Conservation (phyloP, 2,113 vertebrate genomes). For the Enhydra lutris region DNA sequence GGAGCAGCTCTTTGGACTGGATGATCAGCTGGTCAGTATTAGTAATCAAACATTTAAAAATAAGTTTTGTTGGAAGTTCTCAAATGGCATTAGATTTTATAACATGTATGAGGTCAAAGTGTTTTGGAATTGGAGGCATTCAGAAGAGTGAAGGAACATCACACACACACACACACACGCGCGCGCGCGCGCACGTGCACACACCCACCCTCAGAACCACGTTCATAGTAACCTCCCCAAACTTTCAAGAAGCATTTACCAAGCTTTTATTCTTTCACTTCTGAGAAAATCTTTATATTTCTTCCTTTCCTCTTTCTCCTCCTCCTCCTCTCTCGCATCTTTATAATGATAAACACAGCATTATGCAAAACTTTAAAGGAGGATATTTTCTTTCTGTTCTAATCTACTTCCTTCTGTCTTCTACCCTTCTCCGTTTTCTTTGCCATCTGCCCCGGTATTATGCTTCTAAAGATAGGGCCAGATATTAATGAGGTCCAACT, state of each 20-base stretch:
- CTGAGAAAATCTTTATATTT: not conserved
- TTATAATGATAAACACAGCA: not conserved
- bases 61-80: not conserved
- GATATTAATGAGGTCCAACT: not conserved
- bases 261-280: not conserved
- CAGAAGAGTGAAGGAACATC: not conserved
- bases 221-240: not conserved
- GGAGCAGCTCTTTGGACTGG: slow-evolving; percentile 77
- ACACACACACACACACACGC: not conserved
- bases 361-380: not conserved
- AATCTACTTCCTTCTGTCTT: not conserved
- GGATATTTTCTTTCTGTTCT: not conserved
- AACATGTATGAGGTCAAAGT: not conserved
- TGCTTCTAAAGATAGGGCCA: not conserved
- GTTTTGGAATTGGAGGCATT: not conserved
- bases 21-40: slow-evolving; percentile 81
- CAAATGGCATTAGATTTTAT: not conserved
- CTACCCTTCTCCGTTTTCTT: not conserved
- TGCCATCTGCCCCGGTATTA: not conserved
- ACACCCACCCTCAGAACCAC: too few species aligned
- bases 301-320: not conserved
- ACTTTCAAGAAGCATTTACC: not conserved
- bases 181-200: not conserved
- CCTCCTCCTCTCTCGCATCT: not conserved
- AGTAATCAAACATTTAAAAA: not conserved